These are phyloP conservation scores for Aphrophora alni DNA, from an alignment of 2,888 invertebrate genomes.

Conservation along the genomic window DNA sequence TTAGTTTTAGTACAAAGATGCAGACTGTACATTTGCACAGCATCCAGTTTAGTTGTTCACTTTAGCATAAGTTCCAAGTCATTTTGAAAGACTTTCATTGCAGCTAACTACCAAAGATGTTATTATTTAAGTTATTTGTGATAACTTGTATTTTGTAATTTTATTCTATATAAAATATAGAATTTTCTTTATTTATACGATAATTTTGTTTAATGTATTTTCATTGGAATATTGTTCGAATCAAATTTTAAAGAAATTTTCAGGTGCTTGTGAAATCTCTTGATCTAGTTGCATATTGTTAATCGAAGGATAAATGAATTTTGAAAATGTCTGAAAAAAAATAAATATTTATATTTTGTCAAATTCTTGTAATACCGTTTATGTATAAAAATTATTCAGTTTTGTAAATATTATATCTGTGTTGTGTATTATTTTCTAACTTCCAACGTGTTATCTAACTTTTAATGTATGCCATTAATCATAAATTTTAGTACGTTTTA, in stretches of 20 bases:
- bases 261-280: neutral
- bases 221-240: neutral
- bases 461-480: too few species aligned
- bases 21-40: neutral
- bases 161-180: neutral
- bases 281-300: neutral
- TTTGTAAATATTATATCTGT: neutral
- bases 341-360: too few species aligned
- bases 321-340: too few species aligned
- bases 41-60: neutral
- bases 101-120: neutral
- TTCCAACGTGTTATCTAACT: too few species aligned
- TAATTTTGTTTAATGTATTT: neutral
- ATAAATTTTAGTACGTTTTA: too few species aligned
- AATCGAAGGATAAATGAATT: too few species aligned
- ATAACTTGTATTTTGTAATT: neutral
- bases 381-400: neutral
- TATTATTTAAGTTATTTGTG: neutral
- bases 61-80: neutral
- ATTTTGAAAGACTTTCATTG: neutral
- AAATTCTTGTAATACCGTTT: neutral
- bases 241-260: neutral
- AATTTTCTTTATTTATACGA: neutral
- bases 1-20: neutral
- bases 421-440: neutral